Conservation (phyloP, 2,113 vertebrate genomes). For the Centrocercus urophasianus region DNA sequence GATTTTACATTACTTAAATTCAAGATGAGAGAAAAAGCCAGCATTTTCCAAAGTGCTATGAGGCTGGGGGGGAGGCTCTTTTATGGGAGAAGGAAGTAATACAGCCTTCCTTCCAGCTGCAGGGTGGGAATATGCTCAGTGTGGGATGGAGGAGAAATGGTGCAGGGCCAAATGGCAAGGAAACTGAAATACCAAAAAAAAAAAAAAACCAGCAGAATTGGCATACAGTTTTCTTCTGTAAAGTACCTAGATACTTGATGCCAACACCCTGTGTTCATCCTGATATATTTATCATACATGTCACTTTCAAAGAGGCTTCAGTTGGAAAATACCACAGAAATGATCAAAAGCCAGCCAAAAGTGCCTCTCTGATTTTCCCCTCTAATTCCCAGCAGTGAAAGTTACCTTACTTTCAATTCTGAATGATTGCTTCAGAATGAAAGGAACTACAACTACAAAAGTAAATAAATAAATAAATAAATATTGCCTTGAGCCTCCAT, state of each 20-base stretch:
- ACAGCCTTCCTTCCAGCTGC: not conserved
- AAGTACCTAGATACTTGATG: not conserved
- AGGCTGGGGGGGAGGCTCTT: not conserved
- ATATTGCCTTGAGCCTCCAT: not conserved
- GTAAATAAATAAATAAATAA: not conserved
- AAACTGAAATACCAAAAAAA: not conserved
- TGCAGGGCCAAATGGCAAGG: not conserved
- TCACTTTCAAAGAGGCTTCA: not conserved
- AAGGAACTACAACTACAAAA: not conserved
- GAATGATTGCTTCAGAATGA: not conserved
- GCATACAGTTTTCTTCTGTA: not conserved
- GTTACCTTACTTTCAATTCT: not conserved
- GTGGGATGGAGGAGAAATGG: not conserved
- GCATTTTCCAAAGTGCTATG: not conserved
- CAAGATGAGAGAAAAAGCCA: not conserved
- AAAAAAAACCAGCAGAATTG: not conserved
- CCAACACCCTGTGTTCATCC: not conserved
- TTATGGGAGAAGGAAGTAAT: constrained; percentile 5
- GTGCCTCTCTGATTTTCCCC: not conserved
- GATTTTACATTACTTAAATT: constrained; percentile 13
- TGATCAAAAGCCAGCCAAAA: not conserved
- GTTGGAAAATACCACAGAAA: not conserved
- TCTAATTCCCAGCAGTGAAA: not conserved
- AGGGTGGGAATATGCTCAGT: not conserved
- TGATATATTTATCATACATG: not conserved